Conservation (phyloP, 2,797 vertebrate species). For the Gymnoscopelus braueri region DNA sequence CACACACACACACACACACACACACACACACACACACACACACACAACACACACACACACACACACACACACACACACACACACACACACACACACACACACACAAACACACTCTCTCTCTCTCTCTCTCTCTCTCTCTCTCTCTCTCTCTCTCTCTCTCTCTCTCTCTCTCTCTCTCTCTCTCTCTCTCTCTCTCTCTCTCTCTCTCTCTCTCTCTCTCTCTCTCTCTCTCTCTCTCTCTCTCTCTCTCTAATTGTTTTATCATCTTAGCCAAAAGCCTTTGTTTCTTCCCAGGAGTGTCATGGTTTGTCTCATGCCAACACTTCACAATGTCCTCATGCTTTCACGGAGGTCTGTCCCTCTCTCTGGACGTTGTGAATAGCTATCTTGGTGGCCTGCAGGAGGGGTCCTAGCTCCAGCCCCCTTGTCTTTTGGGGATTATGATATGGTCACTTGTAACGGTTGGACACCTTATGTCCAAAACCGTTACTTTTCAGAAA, state of each 20-base stretch:
- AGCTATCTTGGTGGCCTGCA: slow-evolving; percentile 77
- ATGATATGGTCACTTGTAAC: slow-evolving; percentile 49
- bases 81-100: not conserved
- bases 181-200: no score
- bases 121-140: no score
- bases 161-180: no score
- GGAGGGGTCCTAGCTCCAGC: not conserved
- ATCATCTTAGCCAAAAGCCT: slow-evolving; percentile 28
- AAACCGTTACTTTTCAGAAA: no score
- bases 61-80: not conserved
- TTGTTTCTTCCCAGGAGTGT: slow-evolving; percentile 69
- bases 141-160: no score
- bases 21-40: no score
- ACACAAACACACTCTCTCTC: no score
- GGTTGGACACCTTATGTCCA: no score
- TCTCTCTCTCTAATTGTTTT: no score
- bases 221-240: no score
- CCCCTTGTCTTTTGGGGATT: slow-evolving; percentile 61
- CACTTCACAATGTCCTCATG: slow-evolving; percentile 66
- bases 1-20: no score
- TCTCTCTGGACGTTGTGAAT: slow-evolving; percentile 67
- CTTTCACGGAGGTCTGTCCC: slow-evolving; percentile 74
- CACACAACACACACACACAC: not conserved
- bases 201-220: no score
- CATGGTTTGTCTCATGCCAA: slow-evolving; percentile 68